Percentiles rank a stretch among this genome's conserved stretches.
Conservation (phyloP, 2,113 vertebrate genomes). For the Salvelinus namaycush region DNA sequence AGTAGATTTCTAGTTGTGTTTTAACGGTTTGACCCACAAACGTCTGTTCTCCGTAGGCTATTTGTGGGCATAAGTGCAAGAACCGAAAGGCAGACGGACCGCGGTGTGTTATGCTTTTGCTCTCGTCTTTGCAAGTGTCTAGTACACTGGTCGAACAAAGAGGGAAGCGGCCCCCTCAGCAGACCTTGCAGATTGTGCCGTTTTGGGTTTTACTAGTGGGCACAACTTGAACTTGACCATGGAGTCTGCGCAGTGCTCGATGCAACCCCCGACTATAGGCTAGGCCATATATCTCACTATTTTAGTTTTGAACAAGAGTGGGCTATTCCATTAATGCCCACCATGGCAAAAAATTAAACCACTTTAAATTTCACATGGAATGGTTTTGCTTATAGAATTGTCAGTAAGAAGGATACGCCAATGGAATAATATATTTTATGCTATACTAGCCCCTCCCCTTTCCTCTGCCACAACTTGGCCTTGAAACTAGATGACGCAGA, state of each 20-base stretch:
- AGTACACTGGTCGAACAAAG: conserved; percentile 52
- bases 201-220: conserved; percentile 66
- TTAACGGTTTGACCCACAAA: neutral
- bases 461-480: conserved; percentile 65
- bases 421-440: conserved; percentile 4
- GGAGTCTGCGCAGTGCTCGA: conserved; percentile 58
- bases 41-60: neutral
- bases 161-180: conserved; percentile 38
- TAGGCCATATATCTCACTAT: neutral
- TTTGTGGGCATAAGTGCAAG: neutral
- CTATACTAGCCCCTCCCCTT: conserved; percentile 54
- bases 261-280: conserved; percentile 40
- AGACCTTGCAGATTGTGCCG: conserved; percentile 62
- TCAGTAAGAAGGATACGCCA: neutral
- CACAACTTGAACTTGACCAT: conserved; percentile 80
- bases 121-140: conserved; percentile 36
- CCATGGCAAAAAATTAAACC: neutral
- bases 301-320: neutral
- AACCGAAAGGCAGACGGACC: conserved; percentile 18
- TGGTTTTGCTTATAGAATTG: neutral
- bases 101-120: conserved; percentile 9
- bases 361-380: neutral
- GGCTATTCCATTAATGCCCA: neutral
- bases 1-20: no score
- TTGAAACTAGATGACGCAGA: conserved; percentile 73